Conservation (phyloP, 2,797 vertebrate species). For the Streptopelia turtur region DNA sequence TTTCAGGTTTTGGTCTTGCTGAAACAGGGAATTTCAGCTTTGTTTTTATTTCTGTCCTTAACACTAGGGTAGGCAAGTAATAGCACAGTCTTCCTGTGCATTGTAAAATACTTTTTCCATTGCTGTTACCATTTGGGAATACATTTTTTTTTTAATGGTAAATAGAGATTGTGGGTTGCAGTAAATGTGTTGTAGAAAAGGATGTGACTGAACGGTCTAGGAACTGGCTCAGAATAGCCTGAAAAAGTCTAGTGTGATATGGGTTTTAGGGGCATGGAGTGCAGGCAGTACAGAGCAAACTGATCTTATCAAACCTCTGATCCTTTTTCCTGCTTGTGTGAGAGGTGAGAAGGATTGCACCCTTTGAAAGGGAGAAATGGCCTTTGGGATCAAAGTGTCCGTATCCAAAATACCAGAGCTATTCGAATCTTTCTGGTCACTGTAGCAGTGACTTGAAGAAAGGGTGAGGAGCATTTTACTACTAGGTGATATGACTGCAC, state of each 20-base stretch:
- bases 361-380: neutral
- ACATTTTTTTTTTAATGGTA: neutral
- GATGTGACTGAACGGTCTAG: neutral
- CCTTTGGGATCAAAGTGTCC: neutral
- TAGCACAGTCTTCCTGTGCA: neutral
- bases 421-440: neutral
- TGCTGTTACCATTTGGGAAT: neutral
- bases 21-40: neutral
- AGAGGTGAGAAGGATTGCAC: neutral
- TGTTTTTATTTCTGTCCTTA: neutral
- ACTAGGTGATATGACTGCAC: rapidly evolving
- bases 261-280: neutral
- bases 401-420: neutral
- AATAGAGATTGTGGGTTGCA: neutral
- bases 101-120: neutral
- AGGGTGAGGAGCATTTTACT: neutral
- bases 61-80: neutral
- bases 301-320: neutral
- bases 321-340: neutral
- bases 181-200: neutral
- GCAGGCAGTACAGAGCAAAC: neutral
- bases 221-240: neutral
- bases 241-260: neutral
- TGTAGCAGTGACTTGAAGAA: neutral
- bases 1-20: neutral